These are phyloP conservation scores for Capromys pilorides DNA, from an alignment of 2,797 vertebrate genomes.

Conservation along the genomic window DNA sequence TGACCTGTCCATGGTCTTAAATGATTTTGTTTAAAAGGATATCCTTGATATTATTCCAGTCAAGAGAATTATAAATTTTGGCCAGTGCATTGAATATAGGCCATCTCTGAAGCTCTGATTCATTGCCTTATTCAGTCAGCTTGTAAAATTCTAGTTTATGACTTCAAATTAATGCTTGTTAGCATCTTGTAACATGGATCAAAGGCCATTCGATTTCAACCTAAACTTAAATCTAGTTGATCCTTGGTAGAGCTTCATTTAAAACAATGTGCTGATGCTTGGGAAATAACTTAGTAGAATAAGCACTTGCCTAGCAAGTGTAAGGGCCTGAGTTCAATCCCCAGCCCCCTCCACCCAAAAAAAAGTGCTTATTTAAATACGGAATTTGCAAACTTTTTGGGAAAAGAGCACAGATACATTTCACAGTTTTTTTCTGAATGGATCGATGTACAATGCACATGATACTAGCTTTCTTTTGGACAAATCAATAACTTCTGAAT, in stretches of 20 bases:
- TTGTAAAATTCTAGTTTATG: slow-evolving; percentile 65
- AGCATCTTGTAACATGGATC: slow-evolving; percentile 57
- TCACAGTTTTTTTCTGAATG: slow-evolving; percentile 40
- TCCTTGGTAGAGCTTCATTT: slow-evolving; percentile 50
- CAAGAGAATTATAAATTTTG: not conserved
- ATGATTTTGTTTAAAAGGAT: not conserved
- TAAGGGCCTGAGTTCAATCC: too few species aligned
- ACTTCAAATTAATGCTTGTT: slow-evolving; percentile 60
- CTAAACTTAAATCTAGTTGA: slow-evolving; percentile 52
- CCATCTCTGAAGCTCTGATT: not conserved
- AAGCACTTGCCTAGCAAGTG: too few species aligned
- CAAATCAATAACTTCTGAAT: slow-evolving; percentile 13
- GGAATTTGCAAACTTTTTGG: slow-evolving; percentile 7
- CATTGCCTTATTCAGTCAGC: not conserved
- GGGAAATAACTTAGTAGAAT: too few species aligned
- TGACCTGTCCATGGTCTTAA: not conserved
- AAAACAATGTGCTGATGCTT: not conserved
- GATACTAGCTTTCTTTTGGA: slow-evolving; percentile 9
- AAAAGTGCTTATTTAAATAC: slow-evolving; percentile 62
- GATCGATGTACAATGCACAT: slow-evolving; percentile 37
- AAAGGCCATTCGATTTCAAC: slow-evolving; percentile 51
- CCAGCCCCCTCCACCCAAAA: too few species aligned
- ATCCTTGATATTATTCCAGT: not conserved
- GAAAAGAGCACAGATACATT: slow-evolving; percentile 4
- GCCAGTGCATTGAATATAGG: not conserved